Percentiles rank a stretch among this genome's conserved stretches.
Evolutionary conservation across 2,797 vertebrate species (phyloP).

Genomic region (Leucoraja ocellata): DNA sequence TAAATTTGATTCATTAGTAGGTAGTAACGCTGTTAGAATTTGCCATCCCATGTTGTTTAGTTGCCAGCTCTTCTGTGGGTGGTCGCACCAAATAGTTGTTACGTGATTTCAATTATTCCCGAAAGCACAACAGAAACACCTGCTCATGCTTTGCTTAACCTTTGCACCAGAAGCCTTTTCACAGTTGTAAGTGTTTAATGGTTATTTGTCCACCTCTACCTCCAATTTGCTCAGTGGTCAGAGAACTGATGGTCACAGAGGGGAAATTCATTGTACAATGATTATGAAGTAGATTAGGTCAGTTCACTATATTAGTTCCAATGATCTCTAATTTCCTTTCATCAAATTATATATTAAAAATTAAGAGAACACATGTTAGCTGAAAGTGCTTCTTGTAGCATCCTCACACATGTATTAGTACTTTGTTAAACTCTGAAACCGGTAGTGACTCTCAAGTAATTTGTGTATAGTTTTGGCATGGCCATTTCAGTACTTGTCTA

Average conservation of each 20-base stretch:
- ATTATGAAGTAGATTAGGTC: not conserved
- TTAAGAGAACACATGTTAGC: not conserved
- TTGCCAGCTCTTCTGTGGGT: slow-evolving; percentile 41
- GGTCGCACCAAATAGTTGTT: slow-evolving; percentile 43
- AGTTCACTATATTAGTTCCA: not conserved
- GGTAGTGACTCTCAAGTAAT: not conserved
- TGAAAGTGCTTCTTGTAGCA: not conserved
- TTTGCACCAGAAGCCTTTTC: slow-evolving; percentile 49
- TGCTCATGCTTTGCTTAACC: slow-evolving; percentile 53
- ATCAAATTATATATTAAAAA: not conserved
- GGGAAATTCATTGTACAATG: not conserved
- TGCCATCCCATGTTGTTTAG: slow-evolving; percentile 15
- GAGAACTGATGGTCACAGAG: not conserved
- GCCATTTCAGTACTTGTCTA: not conserved
- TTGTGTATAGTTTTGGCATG: not conserved
- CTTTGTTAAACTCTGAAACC: not conserved
- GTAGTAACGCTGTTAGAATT: not conserved
- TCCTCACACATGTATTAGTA: not conserved
- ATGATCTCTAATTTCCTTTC: not conserved
- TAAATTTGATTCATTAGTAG: not conserved
- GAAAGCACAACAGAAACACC: slow-evolving; percentile 52
- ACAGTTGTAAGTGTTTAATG: slow-evolving; percentile 47
- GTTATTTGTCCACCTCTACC: slow-evolving; percentile 39
- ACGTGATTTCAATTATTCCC: slow-evolving; percentile 53
- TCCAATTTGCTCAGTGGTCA: not conserved